Evolutionary conservation across 92 coral and sea anemone genomes (phyloP).

Genomic region (Montipora capitata): DNA sequence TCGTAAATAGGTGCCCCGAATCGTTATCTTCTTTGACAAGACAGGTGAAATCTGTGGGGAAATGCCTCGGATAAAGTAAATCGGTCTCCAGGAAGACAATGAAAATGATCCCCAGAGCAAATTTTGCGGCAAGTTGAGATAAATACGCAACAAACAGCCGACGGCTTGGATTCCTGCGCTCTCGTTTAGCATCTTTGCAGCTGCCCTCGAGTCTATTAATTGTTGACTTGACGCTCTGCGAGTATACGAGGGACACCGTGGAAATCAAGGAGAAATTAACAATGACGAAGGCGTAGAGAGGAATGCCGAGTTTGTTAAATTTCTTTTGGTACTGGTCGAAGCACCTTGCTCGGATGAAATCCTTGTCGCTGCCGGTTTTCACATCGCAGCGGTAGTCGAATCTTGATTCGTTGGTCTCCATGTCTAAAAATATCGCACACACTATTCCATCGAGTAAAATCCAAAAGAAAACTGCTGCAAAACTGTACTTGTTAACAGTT

Average conservation of each 20-base stretch:
- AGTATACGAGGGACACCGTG: constrained; percentile 1
- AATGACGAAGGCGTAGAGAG: constrained; percentile 27
- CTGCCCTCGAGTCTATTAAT: background rate
- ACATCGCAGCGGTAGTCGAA: constrained; percentile 24
- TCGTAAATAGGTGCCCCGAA: background rate
- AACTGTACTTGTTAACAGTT: no score
- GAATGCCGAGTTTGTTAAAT: constrained; percentile 13
- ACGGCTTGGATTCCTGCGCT: background rate
- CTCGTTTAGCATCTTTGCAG: background rate
- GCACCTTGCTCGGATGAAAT: constrained; percentile 32
- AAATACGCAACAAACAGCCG: background rate
- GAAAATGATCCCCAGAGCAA: background rate
- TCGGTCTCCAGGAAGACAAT: background rate
- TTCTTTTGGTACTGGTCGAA: constrained; percentile 10
- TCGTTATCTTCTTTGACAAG: background rate
- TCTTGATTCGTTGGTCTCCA: constrained; percentile 22
- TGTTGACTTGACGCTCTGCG: constrained; percentile 21
- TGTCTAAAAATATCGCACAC: background rate
- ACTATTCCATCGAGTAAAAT: background rate
- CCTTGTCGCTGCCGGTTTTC: background rate
- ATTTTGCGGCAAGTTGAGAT: background rate
- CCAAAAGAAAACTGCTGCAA: background rate
- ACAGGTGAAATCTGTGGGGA: constrained; percentile 8
- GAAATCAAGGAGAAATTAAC: background rate
- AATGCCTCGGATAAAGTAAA: background rate